These are phyloP conservation scores for Agonopterix heracliana DNA, from an alignment of 2,888 invertebrate genomes.

Conservation along the genomic window DNA sequence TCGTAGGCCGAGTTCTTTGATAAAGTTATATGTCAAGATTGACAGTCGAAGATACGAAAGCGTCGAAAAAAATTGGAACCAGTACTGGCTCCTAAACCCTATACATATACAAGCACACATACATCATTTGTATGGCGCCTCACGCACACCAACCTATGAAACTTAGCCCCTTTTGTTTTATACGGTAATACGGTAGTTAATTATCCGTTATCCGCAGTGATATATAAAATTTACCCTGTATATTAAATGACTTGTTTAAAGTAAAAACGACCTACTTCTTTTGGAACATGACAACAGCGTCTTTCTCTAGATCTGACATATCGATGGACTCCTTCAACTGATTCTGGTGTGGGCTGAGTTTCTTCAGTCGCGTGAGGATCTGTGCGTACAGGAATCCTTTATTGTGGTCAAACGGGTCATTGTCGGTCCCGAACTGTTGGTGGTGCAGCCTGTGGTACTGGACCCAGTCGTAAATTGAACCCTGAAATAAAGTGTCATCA, in stretches of 20 bases:
- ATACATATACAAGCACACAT: too few relatives aligned
- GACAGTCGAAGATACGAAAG: too few relatives aligned
- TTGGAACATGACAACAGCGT: constrained; percentile 88
- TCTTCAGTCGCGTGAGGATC: constrained; percentile 80
- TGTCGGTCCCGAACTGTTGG: constrained; percentile 82
- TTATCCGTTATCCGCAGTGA: too few relatives aligned
- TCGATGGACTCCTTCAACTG: constrained; percentile 81
- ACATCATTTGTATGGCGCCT: too few relatives aligned
- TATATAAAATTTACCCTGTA: too few relatives aligned
- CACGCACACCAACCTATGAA: too few relatives aligned
- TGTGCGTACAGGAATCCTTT: constrained; percentile 90
- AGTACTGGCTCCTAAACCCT: too few relatives aligned
- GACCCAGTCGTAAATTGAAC: constrained; percentile 90
- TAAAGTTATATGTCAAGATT: too few relatives aligned
- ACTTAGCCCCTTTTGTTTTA: too few relatives aligned
- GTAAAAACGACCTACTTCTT: constrained; percentile 74
- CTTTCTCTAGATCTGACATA: constrained; percentile 86
- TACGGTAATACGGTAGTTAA: too few relatives aligned
- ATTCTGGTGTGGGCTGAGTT: constrained; percentile 80
- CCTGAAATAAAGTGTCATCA: constrained; percentile 75
- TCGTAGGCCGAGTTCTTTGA: too few relatives aligned
- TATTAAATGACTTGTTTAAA: background rate
- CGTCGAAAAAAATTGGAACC: too few relatives aligned
- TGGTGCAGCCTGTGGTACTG: constrained; percentile 89
- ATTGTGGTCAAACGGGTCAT: constrained; percentile 87